Evolutionary conservation across 2,888 invertebrate genomes (phyloP).

Genomic region (Linnaemya vulpina): DNA sequence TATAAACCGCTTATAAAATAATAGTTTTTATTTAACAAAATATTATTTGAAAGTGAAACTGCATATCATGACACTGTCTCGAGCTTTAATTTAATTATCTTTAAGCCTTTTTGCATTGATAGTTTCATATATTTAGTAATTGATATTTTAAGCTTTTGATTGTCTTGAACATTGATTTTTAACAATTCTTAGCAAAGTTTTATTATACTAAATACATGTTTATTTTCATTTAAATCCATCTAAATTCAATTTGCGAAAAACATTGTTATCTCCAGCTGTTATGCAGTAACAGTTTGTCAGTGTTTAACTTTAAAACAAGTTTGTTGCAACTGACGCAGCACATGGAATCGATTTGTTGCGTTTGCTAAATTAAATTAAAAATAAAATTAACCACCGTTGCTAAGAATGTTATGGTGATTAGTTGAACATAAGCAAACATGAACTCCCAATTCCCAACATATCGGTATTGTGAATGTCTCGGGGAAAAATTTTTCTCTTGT

Average conservation of each 20-base stretch:
- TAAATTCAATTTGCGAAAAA: neutral
- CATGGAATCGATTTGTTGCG: neutral
- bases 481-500: too few relatives aligned
- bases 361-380: too few relatives aligned
- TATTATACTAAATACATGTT: too few relatives aligned
- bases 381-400: too few relatives aligned
- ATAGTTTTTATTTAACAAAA: neutral
- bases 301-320: neutral
- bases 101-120: neutral
- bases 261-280: neutral
- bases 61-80: neutral
- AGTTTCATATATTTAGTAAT: neutral
- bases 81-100: neutral
- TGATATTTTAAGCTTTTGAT: constrained; percentile 1
- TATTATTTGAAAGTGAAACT: neutral
- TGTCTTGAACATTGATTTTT: neutral
- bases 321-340: neutral
- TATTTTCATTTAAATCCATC: neutral
- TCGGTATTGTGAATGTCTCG: too few relatives aligned
- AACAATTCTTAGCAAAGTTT: neutral
- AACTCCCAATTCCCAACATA: too few relatives aligned
- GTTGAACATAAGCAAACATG: too few relatives aligned
- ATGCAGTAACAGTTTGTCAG: neutral
- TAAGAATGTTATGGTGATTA: too few relatives aligned
- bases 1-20: neutral